Evolutionary conservation across 2,888 invertebrate genomes (phyloP), one percentile per base, ranked within the genome.

Genomic region (Archips xylosteana): DNA sequence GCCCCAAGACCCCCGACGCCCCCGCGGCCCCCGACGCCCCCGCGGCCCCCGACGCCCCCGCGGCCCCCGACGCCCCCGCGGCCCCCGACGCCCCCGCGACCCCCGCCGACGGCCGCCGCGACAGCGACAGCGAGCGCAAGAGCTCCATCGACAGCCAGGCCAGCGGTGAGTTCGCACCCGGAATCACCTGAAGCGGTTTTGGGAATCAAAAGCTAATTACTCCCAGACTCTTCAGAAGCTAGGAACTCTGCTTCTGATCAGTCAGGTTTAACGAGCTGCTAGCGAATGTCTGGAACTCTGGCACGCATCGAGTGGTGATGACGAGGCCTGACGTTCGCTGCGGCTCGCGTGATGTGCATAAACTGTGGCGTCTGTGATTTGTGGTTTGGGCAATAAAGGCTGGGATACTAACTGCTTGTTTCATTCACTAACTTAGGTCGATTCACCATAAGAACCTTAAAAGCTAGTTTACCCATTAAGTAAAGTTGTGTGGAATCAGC

Each of bases 371-470:
- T 69, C 12, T 72, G 75, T 61, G n/a, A 61, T 36, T 61, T 42
- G 57, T 66, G 68, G 61, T 75, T 57, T 71, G 75, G 75, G 75
- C 49, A 89, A 89, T 89, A 89, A 88, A 89, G 60, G 79, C 75
- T 88, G 81, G 76, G 76, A 81, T 80, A 86, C 86, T 89, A 89
- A 89, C 87, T 71, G 88, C 89, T 89, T 77, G 89, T 89, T 89
- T 89, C 80, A 89, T 89, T 89, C 78, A 80, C 81, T 85, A 78
- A 79, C 78, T 77, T 66, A 42, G 51, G 57, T 45, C 63, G 54
- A 62, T 42, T 34, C 42, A 8, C 10, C 42, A 39, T n/a, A 49
- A 4, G 49, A 54, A 6, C 23, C 51, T 54, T 23, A 15, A 15
- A 6, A 15, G 15, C 51, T 54, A 4, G 23, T 23, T 51, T 54